phyloP scores from a whole-genome alignment of 2,888 invertebrate genomes.

The Ligdia adustata region DNA sequence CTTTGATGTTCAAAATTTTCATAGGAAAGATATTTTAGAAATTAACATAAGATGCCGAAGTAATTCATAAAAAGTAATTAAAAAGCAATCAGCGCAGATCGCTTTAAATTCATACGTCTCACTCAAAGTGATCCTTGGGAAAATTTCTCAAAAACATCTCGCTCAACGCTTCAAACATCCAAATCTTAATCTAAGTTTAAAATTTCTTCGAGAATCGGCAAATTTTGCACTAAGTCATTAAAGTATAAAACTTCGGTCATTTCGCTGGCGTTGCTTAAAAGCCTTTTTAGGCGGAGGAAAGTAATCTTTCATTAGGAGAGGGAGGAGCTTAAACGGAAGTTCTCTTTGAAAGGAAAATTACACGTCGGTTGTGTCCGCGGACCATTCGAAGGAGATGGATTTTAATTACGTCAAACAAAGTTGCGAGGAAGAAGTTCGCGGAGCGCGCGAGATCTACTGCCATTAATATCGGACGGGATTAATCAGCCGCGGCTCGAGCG shows the following conservation, averaged over 20 bases:
- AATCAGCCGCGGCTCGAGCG: conserved; percentile 34
- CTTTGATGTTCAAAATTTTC: conserved; percentile 22
- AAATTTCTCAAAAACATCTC: conserved; percentile 72
- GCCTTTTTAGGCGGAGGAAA: conserved; percentile 83
- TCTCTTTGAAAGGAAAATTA: conserved; percentile 83
- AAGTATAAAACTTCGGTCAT: conserved; percentile 84
- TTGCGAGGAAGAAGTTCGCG: conserved; percentile 62
- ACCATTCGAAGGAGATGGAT: conserved; percentile 74
- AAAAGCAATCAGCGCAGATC: conserved; percentile 79
- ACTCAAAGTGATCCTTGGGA: conserved; percentile 66
- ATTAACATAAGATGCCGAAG: conserved; percentile 40
- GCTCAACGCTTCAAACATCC: conserved; percentile 77
- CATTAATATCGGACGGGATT: conserved; percentile 50
- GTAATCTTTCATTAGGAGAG: conserved; percentile 83
- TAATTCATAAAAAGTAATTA: conserved; percentile 75
- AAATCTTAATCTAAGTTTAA: conserved; percentile 84
- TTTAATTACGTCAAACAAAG: conserved; percentile 82
- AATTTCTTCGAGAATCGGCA: conserved; percentile 82
- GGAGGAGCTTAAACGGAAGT: conserved; percentile 83
- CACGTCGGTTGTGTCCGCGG: conserved; percentile 76
- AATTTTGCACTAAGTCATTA: conserved; percentile 84
- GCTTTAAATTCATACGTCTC: conserved; percentile 76
- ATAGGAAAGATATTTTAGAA: conserved; percentile 25
- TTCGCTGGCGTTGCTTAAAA: conserved; percentile 83
- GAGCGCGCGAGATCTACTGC: conserved; percentile 40